A percentile compares a stretch with the other conserved stretches of the same genome.
These are phyloP conservation scores for Paramisgurnus dabryanus DNA, from an alignment of 2,113 vertebrate species.

Conservation along the genomic window DNA sequence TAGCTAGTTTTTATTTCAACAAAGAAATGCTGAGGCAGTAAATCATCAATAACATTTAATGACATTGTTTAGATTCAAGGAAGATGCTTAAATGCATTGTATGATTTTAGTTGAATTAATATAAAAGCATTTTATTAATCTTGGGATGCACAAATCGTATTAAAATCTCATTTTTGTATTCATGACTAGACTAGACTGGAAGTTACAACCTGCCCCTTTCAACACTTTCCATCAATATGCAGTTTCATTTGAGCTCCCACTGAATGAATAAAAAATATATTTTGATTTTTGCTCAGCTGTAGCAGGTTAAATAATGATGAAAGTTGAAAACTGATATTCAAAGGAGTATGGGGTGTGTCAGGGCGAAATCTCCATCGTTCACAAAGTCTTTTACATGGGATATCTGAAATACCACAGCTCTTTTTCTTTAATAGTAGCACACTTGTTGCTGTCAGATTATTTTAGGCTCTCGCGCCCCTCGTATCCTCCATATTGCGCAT, in stretches of 20 bases:
- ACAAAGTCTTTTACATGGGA: constrained; percentile 11
- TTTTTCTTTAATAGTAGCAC: constrained; percentile 26
- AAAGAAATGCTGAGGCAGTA: neutral
- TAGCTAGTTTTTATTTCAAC: too few species aligned
- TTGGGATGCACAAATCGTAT: too few species aligned
- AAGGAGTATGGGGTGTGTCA: neutral
- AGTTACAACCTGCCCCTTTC: too few species aligned
- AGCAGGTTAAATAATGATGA: too few species aligned
- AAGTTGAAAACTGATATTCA: too few species aligned
- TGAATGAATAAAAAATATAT: too few species aligned
- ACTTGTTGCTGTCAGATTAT: constrained; percentile 51
- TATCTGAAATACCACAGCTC: constrained; percentile 21
- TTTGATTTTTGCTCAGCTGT: too few species aligned
- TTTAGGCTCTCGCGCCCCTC: constrained; percentile 14
- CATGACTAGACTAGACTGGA: too few species aligned
- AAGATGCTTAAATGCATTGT: neutral
- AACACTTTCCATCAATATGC: too few species aligned
- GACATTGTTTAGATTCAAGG: neutral
- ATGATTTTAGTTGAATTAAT: neutral
- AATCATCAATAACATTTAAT: neutral
- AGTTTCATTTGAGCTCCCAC: too few species aligned
- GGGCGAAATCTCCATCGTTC: constrained; percentile 7
- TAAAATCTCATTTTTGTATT: too few species aligned
- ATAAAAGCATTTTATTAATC: neutral
- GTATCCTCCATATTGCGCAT: constrained; percentile 52